Evolutionary conservation across 2,888 invertebrate genomes (phyloP).

Genomic region (Phymatocera aterrima): DNA sequence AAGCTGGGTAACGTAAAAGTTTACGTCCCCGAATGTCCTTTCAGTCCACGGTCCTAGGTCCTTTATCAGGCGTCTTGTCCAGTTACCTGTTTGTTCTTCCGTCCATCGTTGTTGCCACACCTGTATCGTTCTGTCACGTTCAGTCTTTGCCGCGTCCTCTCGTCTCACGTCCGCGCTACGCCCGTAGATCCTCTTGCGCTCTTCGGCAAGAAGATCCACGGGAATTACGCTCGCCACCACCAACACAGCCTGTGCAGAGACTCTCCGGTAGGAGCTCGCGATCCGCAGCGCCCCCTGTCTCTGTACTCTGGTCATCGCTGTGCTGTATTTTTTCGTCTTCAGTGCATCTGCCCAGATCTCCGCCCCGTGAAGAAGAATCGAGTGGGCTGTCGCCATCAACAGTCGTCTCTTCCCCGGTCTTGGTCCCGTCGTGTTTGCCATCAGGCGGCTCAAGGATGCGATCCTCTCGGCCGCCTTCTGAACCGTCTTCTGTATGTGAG

Average conservation of each 20-base stretch:
- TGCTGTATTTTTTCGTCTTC: slow-evolving; percentile 48
- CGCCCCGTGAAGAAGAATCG: slow-evolving; percentile 54
- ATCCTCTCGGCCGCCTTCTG: slow-evolving; percentile 50
- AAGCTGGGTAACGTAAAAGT: slow-evolving; percentile 55
- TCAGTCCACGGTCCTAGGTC: slow-evolving; percentile 8
- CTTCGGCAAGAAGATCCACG: background rate
- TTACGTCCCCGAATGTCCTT: slow-evolving; percentile 31
- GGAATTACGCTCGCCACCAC: slow-evolving; percentile 35
- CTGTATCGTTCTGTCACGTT: slow-evolving; percentile 27
- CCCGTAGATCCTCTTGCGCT: slow-evolving; percentile 5
- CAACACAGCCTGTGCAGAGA: slow-evolving; percentile 34
- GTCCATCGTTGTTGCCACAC: slow-evolving; percentile 47
- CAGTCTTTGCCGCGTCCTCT: slow-evolving; percentile 16
- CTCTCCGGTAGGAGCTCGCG: background rate
- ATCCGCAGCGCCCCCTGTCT: slow-evolving; percentile 51
- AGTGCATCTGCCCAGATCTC: slow-evolving; percentile 52
- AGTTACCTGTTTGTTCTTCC: slow-evolving; percentile 23
- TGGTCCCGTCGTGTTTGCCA: slow-evolving; percentile 48
- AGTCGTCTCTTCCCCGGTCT: slow-evolving; percentile 47
- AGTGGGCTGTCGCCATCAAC: slow-evolving; percentile 50
- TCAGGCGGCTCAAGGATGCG: background rate
- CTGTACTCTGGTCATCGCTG: slow-evolving; percentile 50
- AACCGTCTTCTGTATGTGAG: slow-evolving; percentile 49
- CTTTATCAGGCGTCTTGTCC: slow-evolving; percentile 45
- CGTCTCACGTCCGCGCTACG: slow-evolving; percentile 15